Evolutionary conservation across 2,888 invertebrate genomes (phyloP), one percentile per base, ranked within the genome.

Genomic region (Protonemura montana): DNA sequence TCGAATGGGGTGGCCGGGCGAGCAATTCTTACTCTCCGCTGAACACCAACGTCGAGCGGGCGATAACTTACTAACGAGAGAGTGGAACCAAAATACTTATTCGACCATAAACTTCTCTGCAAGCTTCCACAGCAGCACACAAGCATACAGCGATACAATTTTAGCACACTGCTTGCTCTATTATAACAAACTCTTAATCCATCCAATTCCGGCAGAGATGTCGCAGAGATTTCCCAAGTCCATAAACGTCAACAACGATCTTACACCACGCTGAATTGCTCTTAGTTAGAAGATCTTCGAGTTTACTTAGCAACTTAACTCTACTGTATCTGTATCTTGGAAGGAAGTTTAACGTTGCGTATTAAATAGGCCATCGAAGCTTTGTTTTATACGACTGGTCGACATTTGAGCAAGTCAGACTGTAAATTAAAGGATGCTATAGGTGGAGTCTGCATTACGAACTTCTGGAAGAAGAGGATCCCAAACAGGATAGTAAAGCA

Each of bases 241-340:
- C 78, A 86, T 86, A 86, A 86, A 86, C 59, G 86, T 86, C 86
- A 86, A 28, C 85, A 86, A 84, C 35, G 76, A 28, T 85, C 86
- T 78, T 76, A 42, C 85, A 35, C 80, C 3, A 83, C 82, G 35
- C 82, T 83, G 82, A 41, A 16, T 83, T 83, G 35, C 82, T 42
- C 42, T 83, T 42, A 83, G 41, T 83, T 83, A 78, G 16, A 81
- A 81, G 41, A 41, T 26, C 82, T 83, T 83, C 28, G 78, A 83
- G 82, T 83, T 83, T 41, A 83, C 82, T 83, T 83, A 83, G 82
- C 82, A 83, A 83, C 82, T 83, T 83, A 83, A 83, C 82, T 83
- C 41, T 28, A 41, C 30, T 83, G n/a, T 27, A 83, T 27, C 78
- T 78, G 21, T 59, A 59, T 59, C 13, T 59, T 59, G 59, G 16